These are phyloP conservation scores for Megaceryle torquata DNA, from an alignment of 2,113 vertebrate species.

Conservation along the genomic window DNA sequence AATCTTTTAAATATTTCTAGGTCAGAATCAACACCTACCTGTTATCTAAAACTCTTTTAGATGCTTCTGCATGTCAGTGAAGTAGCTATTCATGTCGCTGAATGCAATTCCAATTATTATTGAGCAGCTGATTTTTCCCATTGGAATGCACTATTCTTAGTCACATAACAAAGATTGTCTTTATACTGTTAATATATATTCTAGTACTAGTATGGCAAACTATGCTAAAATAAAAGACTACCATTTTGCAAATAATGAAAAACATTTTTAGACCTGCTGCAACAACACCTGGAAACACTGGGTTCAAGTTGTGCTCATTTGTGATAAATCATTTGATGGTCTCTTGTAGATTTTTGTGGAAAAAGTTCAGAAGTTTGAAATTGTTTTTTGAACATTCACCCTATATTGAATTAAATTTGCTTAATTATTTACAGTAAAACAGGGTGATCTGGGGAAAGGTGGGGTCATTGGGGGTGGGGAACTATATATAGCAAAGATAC, in stretches of 20 bases:
- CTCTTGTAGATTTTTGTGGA: neutral
- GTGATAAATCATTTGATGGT: neutral
- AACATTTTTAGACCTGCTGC: neutral
- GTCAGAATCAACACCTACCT: neutral
- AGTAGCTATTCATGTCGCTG: neutral
- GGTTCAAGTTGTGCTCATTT: neutral
- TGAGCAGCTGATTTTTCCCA: neutral
- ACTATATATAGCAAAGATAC: neutral
- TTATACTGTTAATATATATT: neutral
- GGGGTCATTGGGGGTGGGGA: neutral
- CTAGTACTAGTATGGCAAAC: neutral
- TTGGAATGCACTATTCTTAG: neutral
- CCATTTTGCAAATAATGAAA: neutral
- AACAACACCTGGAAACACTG: neutral
- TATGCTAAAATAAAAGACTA: neutral
- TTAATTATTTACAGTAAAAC: neutral
- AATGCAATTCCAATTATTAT: neutral
- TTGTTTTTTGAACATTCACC: neutral
- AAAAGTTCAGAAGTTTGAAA: neutral
- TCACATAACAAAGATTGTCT: neutral
- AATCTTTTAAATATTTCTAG: neutral
- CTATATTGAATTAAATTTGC: neutral
- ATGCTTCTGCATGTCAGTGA: neutral
- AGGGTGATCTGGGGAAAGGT: neutral
- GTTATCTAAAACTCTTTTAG: neutral